phyloP scores from a whole-genome alignment of 2,888 invertebrate genomes.

The Leptopilina myrica region DNA sequence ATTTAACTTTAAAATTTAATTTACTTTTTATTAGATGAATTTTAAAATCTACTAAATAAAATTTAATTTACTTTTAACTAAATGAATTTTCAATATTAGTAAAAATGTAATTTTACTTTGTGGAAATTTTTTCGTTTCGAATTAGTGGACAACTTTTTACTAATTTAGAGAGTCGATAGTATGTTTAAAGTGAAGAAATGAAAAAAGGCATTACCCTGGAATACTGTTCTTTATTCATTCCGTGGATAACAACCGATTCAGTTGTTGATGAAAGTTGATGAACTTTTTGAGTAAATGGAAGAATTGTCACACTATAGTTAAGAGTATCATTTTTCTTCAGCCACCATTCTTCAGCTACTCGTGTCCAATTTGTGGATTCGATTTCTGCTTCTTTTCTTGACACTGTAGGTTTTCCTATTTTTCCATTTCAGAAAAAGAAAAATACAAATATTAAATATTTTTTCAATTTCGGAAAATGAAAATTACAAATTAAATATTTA shows the following conservation, averaged over 20 bases:
- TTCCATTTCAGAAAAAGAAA: neutral
- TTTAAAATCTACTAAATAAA: no score
- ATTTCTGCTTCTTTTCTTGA: slow-evolving; percentile 63
- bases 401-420: slow-evolving; percentile 53
- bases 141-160: neutral
- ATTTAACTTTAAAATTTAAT: no score
- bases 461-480: neutral
- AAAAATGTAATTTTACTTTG: neutral
- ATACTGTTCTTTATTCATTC: slow-evolving; percentile 60
- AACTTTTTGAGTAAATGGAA: slow-evolving; percentile 61
- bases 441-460: slow-evolving; percentile 4
- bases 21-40: no score
- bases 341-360: slow-evolving; percentile 71
- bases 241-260: slow-evolving; percentile 57
- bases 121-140: neutral
- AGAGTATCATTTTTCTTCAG: slow-evolving; percentile 61
- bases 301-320: slow-evolving; percentile 63
- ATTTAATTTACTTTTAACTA: no score
- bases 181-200: no score
- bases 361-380: slow-evolving; percentile 69
- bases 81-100: no score
- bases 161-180: no score
- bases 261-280: slow-evolving; percentile 65
- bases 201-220: slow-evolving; percentile 59
- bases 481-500: no score